Conservation (phyloP, 2,797 vertebrate genomes). For the Avahi laniger region DNA sequence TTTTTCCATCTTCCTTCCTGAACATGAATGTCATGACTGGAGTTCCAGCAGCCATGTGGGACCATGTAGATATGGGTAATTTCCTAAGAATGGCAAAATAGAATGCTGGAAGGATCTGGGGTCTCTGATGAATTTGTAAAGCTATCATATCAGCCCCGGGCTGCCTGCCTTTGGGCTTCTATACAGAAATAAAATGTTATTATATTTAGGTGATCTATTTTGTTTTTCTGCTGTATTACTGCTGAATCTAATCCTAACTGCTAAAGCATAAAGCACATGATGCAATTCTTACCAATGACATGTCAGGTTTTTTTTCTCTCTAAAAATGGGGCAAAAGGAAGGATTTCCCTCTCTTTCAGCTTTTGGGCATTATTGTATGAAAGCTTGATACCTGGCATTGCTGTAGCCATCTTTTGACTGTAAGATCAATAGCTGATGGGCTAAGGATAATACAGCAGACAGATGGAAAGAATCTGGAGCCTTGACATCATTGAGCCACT, state of each 20-base stretch:
- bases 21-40: not conserved
- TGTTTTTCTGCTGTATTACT: not conserved
- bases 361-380: not conserved
- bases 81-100: not conserved
- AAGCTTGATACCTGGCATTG: not conserved
- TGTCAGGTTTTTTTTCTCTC: not conserved
- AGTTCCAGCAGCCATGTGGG: not conserved
- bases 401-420: not conserved
- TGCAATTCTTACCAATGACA: not conserved
- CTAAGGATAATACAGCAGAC: not conserved
- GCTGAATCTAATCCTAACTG: not conserved
- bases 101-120: not conserved
- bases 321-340: not conserved
- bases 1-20: not conserved
- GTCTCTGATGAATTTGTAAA: not conserved
- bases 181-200: not conserved
- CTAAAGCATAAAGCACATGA: not conserved
- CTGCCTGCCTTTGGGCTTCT: not conserved
- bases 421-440: not conserved
- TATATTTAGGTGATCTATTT: not conserved
- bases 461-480: not conserved
- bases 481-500: not conserved
- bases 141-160: not conserved
- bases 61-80: not conserved
- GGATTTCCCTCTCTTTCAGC: not conserved